A percentile compares a stretch with the other conserved stretches of the same genome.
Evolutionary conservation across 2,888 invertebrate species (phyloP).

Genomic region (Spialia ferax): DNA sequence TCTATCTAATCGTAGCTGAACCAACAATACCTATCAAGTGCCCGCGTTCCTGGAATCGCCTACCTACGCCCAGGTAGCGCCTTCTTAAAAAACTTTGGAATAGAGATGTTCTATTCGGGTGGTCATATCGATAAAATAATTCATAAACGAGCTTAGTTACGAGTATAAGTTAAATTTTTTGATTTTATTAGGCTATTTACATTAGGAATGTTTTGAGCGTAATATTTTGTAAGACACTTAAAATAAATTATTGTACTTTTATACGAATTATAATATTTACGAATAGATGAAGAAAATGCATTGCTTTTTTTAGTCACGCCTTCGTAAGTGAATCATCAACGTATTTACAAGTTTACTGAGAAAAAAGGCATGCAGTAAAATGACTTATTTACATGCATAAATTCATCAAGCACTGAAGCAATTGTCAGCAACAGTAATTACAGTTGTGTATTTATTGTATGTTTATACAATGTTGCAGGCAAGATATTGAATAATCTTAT

Average conservation of each 20-base stretch:
- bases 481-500: slow-evolving; percentile 14
- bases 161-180: too few species aligned
- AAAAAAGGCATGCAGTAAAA: too few species aligned
- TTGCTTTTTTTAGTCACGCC: neutral
- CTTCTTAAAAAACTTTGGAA: slow-evolving; percentile 44
- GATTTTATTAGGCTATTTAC: too few species aligned
- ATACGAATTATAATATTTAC: too few species aligned
- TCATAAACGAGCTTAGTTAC: neutral
- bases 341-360: neutral
- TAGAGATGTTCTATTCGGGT: slow-evolving; percentile 2
- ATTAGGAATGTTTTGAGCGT: too few species aligned
- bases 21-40: slow-evolving; percentile 57
- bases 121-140: slow-evolving; percentile 7
- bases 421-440: slow-evolving; percentile 17
- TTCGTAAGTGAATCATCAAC: neutral
- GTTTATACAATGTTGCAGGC: slow-evolving; percentile 23
- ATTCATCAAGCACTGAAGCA: slow-evolving; percentile 6
- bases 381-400: slow-evolving; percentile 13
- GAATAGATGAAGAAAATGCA: too few species aligned
- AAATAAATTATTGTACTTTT: too few species aligned
- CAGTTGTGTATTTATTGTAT: neutral
- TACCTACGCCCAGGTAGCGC: slow-evolving; percentile 80
- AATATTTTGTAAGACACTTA: too few species aligned
- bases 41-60: slow-evolving; percentile 71
- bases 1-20: slow-evolving; percentile 32